Evolutionary conservation across 2,888 invertebrate species (phyloP), one percentile per base, ranked within the genome.

Genomic region (Dyspetes luteomarginatus): DNA sequence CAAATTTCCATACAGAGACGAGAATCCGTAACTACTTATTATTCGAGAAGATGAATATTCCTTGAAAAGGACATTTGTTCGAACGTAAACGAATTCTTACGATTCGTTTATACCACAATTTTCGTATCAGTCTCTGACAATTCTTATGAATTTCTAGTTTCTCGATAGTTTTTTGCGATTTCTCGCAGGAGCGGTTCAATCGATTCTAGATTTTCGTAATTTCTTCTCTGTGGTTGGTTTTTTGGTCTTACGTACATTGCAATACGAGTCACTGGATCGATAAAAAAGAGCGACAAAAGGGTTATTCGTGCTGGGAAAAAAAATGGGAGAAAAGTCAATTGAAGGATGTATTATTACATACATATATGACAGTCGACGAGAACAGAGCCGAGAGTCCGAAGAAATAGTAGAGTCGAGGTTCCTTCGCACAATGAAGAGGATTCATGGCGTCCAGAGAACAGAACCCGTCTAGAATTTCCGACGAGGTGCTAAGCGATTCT

Each of bases 401-500:
- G 82, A 73, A 79, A 60, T 52, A 69, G 52, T 41, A 55, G 64
- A 79, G 41, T 30, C 41, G 26, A 30, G 43, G 24, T 17, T 24
- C 24, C 48, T 60, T 30, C 19, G 52, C 30, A 30, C 4, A 36
- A 12, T 7, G 26, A 52, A 15, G 58, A 68, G 56, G 64, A 58
- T 17, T 68, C 56, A 30, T 45, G 45, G 58, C n/a, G 56, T 56
- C 55, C 43, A 64, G 30, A 24, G 15, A 9, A 17, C 60, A 62
- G 36, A 64, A 50, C 36, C 17, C 56, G 9, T n/a, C n/a, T 48
- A 65, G 71, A 68, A 60, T 65, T 62, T 64, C 48, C 72, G 76
- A 68, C 75, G 69, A 73, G 72, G 67, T 60, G 77, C 84, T 86
- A 85, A 86, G 84, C 85, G 85, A 85, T 85, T 85, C 82, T 82